A percentile compares a stretch with the other conserved stretches of the same genome.
Evolutionary conservation across 2,113 vertebrate species (phyloP).

Genomic region (Pterocles orientalis): DNA sequence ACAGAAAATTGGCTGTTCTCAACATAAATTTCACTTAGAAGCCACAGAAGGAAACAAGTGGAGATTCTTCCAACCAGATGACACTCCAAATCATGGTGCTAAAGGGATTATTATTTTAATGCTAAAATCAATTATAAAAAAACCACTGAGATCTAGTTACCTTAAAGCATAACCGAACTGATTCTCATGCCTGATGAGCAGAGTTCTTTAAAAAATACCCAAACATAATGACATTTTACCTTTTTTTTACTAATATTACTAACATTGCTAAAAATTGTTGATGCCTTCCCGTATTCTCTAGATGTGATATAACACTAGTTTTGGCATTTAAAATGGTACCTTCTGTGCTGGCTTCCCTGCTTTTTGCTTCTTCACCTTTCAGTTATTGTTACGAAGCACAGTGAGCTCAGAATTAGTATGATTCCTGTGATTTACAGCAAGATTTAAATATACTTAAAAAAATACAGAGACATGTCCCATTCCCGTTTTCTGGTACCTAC

Average conservation of each 20-base stretch:
- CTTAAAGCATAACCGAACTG: neutral
- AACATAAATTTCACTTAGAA: neutral
- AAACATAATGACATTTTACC: neutral
- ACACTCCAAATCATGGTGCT: neutral
- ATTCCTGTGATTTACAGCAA: neutral
- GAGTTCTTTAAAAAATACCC: neutral
- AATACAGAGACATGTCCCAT: neutral
- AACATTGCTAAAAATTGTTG: neutral
- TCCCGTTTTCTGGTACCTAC: constrained; percentile 65
- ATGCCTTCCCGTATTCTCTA: neutral
- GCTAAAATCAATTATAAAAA: neutral
- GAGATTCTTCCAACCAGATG: constrained; percentile 1
- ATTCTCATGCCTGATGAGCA: neutral
- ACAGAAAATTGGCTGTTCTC: constrained; percentile 10
- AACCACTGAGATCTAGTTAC: neutral
- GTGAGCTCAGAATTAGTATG: neutral
- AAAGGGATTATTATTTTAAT: neutral
- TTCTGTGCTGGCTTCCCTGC: neutral
- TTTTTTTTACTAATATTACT: neutral
- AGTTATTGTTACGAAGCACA: rapidly evolving
- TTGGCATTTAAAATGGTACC: neutral
- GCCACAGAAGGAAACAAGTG: constrained; percentile 3
- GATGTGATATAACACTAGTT: rapidly evolving
- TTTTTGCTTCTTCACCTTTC: neutral
- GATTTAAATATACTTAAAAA: rapidly evolving